phyloP scores from a whole-genome alignment of 2,113 vertebrate genomes.

The Myotis yumanensis region DNA sequence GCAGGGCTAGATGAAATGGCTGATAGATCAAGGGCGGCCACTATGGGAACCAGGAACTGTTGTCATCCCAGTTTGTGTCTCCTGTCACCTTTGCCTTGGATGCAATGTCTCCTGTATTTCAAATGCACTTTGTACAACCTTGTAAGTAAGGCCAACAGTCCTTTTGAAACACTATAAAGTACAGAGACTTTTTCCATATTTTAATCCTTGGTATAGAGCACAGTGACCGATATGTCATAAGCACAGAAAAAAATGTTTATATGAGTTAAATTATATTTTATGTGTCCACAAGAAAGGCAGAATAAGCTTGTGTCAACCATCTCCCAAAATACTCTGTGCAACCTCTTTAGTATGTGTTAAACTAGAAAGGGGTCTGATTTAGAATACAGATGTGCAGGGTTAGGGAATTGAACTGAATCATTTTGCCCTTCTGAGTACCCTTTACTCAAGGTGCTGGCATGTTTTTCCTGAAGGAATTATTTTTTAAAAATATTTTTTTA shows the following conservation, averaged over 20 bases:
- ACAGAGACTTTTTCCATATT: neutral
- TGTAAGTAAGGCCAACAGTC: neutral
- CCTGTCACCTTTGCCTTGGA: neutral
- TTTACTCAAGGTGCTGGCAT: neutral
- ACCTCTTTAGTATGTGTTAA: neutral
- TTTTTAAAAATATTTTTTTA: neutral
- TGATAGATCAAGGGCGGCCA: neutral
- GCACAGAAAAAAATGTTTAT: neutral
- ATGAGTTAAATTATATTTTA: slow-evolving; percentile 7
- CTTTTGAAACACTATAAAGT: neutral
- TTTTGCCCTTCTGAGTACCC: neutral
- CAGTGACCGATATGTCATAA: neutral
- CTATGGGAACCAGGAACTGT: neutral
- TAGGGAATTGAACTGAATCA: neutral
- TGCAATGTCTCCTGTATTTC: neutral
- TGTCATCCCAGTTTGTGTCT: neutral
- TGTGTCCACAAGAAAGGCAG: neutral
- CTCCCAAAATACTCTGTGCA: neutral
- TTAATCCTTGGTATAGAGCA: neutral
- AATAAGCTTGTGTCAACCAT: neutral
- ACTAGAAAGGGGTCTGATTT: neutral
- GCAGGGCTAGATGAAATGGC: neutral
- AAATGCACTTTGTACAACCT: neutral
- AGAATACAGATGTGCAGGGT: neutral
- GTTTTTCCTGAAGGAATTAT: neutral